These are phyloP conservation scores for Melanotaenia maccullochi DNA, from an alignment of 2,797 vertebrate species.

Conservation along the genomic window DNA sequence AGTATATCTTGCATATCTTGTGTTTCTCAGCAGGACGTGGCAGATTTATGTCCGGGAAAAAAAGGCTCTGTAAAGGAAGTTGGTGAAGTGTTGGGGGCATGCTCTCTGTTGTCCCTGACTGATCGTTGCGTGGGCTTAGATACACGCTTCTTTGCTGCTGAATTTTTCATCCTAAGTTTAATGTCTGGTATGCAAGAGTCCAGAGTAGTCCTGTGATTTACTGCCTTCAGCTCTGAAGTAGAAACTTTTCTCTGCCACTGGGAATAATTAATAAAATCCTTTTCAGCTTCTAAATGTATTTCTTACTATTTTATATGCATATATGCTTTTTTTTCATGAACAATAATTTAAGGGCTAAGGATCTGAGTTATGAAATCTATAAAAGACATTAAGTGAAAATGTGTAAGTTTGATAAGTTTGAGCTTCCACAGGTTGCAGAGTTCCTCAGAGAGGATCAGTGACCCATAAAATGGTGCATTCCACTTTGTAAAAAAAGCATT, in stretches of 20 bases:
- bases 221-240: slow-evolving; percentile 59
- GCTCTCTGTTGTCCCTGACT: slow-evolving; percentile 58
- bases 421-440: neutral
- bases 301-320: slow-evolving; percentile 5
- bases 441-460: slow-evolving; percentile 4
- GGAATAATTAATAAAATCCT: slow-evolving; percentile 65
- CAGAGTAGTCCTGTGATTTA: slow-evolving; percentile 72
- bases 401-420: slow-evolving; percentile 4
- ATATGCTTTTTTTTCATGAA: slow-evolving; percentile 4
- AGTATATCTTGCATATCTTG: slow-evolving; percentile 56
- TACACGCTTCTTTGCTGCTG: slow-evolving; percentile 53
- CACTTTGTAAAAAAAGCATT: slow-evolving; percentile 9
- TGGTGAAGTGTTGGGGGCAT: slow-evolving; percentile 55
- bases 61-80: slow-evolving; percentile 41
- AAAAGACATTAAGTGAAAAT: neutral
- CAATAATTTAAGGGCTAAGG: slow-evolving; percentile 4
- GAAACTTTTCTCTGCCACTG: slow-evolving; percentile 60
- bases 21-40: slow-evolving; percentile 60
- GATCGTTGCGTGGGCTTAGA: slow-evolving; percentile 51
- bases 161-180: slow-evolving; percentile 79
- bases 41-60: slow-evolving; percentile 64
- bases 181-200: slow-evolving; percentile 75
- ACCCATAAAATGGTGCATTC: slow-evolving; percentile 9
- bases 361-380: slow-evolving; percentile 1
- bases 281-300: slow-evolving; percentile 23